Evolutionary conservation across 2,888 invertebrate species (phyloP), one percentile per base, ranked within the genome.

Genomic region (Pycnomerus fuliginosus): DNA sequence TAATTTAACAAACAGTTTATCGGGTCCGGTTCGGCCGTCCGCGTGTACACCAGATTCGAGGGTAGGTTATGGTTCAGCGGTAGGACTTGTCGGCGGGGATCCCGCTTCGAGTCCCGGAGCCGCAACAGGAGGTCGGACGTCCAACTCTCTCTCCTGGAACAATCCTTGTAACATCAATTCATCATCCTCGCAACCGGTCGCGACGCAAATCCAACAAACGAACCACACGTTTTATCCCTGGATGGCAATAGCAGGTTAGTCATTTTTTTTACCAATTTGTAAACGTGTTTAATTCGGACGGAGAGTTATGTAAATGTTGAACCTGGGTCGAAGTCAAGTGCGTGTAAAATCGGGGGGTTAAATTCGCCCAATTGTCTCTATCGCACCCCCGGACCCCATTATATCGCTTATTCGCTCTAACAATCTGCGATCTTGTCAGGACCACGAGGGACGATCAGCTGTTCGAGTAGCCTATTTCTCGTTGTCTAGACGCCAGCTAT

Each of bases 201-300:
- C 85, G 34, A 88, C 89, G 62, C 90, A 87, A 70, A 85, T 90
- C 60, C 92, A 92, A 76, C 89, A 90, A 77, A 82, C 87, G 74
- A 90, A 85, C 76, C 92, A 93, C 82, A 92, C 92, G 70, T 94
- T 94, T 80, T 94, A 94, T 78, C 94, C 94, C 64, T 94, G 94
- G 94, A 94, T 94, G 94, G 93, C 93, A 77, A 93, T 94, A 81
- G 93, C 93, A 93, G 94, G 94, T 93, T 76, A 85, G 90, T 80
- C 60, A 22, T 50, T 14, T n/a, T n/a, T 10, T 10, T 3, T 8
- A 3, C 4, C 7, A 10, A 10, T 25, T 25, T 25, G 3, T 10
- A 12, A 25, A 4, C 25, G 22, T 14, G 29, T 29, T 49, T 32
- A n/a, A n/a, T n/a, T n/a, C n/a, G n/a, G n/a, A n/a, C 50, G 53